Conservation (phyloP, 2,113 vertebrate species). For the Colossoma macropomum region DNA sequence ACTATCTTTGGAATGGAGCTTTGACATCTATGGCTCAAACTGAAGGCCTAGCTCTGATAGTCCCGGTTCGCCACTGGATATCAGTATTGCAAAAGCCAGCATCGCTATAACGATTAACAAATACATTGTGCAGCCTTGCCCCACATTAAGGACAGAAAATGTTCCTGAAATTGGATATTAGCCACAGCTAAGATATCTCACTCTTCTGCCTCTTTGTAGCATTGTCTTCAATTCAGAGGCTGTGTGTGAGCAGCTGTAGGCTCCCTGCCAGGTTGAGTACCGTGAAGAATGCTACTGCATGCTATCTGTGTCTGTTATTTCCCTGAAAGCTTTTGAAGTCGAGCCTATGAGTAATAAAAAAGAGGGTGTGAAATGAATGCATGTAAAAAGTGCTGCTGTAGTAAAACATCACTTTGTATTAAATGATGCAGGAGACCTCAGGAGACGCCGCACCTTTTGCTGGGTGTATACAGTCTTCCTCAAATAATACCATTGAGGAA, state of each 20-base stretch:
- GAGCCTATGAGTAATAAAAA: constrained; percentile 7
- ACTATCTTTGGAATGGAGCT: no score
- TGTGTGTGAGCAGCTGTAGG: constrained; percentile 8
- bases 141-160: background rate
- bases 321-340: constrained; percentile 31
- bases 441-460: background rate
- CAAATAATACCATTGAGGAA: background rate
- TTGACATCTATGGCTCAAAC: no score
- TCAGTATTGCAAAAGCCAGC: no score
- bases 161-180: constrained; percentile 8
- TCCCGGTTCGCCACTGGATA: no score
- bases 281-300: background rate
- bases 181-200: background rate
- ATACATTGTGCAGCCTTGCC: background rate
- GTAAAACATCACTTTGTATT: constrained; percentile 1
- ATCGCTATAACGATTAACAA: no score
- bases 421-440: constrained; percentile 4
- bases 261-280: background rate
- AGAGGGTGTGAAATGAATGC: constrained; percentile 1
- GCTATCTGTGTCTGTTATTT: background rate
- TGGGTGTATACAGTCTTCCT: background rate
- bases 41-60: no score
- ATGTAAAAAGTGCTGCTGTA: background rate
- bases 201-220: constrained; percentile 1
- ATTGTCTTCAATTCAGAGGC: constrained; percentile 27